Conservation (phyloP, 2,888 invertebrate species). For the Glaucopsyche alexis region DNA sequence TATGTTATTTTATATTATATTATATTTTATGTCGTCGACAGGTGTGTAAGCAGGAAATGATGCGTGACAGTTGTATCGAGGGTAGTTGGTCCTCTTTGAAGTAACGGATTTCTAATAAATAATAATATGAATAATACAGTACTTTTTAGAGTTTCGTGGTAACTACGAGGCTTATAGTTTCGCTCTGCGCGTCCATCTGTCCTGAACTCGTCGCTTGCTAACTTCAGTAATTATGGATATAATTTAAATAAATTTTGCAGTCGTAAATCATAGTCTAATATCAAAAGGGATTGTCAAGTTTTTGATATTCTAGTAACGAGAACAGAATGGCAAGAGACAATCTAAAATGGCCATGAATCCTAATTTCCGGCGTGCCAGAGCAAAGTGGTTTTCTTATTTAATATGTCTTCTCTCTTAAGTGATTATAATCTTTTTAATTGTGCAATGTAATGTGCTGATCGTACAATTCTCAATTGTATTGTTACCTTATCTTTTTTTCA, state of each 20-base stretch:
- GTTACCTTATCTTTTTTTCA: background rate
- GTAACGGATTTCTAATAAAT: slow-evolving; percentile 9
- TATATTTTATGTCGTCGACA: slow-evolving; percentile 1
- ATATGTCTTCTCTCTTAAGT: background rate
- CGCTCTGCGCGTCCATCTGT: too few relatives aligned
- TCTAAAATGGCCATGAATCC: background rate
- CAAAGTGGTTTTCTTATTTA: background rate
- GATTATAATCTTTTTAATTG: background rate
- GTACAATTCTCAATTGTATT: slow-evolving; percentile 4
- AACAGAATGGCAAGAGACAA: too few relatives aligned
- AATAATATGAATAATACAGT: background rate
- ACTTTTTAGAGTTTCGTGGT: too few relatives aligned
- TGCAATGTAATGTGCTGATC: background rate
- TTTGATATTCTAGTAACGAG: too few relatives aligned
- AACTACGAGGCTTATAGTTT: too few relatives aligned
- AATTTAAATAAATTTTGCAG: too few relatives aligned
- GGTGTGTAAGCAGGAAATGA: slow-evolving; percentile 3
- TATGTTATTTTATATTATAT: too few relatives aligned
- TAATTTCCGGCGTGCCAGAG: background rate
- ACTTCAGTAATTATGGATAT: too few relatives aligned
- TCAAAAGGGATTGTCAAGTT: too few relatives aligned
- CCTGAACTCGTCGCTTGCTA: too few relatives aligned
- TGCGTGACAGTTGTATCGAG: background rate
- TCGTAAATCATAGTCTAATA: too few relatives aligned
- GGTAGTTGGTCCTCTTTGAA: background rate